Evolutionary conservation across 1,140 invertebrate genomes (phyloP).

Genomic region (Chymomyza costata): DNA sequence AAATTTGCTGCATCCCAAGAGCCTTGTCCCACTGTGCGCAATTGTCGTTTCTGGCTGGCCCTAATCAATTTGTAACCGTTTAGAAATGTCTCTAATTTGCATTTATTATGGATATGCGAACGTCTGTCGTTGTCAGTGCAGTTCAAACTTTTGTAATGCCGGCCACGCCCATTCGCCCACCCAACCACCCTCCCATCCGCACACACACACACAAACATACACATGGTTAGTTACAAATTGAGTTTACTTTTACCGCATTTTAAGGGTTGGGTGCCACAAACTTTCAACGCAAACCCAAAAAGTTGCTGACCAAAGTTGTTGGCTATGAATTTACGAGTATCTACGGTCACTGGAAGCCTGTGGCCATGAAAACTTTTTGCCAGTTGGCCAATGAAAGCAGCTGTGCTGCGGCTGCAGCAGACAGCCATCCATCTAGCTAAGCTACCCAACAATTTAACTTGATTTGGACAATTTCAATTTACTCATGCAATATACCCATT

Average conservation of each 20-base stretch:
- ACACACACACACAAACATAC: background rate
- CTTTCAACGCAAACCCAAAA: conserved; percentile 25
- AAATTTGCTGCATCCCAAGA: too few species aligned
- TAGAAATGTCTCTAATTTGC: conserved; percentile 69
- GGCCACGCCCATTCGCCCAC: conserved; percentile 62
- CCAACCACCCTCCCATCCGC: conserved; percentile 4
- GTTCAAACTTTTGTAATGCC: conserved; percentile 49
- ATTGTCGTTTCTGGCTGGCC: conserved; percentile 4
- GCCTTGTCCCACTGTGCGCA: conserved; percentile 36
- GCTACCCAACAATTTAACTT: background rate
- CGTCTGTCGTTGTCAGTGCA: conserved; percentile 66
- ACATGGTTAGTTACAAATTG: background rate
- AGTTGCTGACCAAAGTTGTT: conserved; percentile 26
- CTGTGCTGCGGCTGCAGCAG: conserved; percentile 19
- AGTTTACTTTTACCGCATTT: conserved; percentile 51
- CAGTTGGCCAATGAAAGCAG: background rate
- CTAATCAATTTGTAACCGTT: conserved; percentile 68
- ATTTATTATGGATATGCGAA: conserved; percentile 70
- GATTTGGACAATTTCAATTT: conserved; percentile 31
- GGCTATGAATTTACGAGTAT: conserved; percentile 16
- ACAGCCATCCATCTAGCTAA: conserved; percentile 46
- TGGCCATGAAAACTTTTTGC: conserved; percentile 49
- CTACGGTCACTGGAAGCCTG: conserved; percentile 9
- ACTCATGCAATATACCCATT: conserved; percentile 48
- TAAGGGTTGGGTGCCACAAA: conserved; percentile 36